Evolutionary conservation across 2,797 vertebrate species (phyloP).

Genomic region (Cirrhinus molitorella): DNA sequence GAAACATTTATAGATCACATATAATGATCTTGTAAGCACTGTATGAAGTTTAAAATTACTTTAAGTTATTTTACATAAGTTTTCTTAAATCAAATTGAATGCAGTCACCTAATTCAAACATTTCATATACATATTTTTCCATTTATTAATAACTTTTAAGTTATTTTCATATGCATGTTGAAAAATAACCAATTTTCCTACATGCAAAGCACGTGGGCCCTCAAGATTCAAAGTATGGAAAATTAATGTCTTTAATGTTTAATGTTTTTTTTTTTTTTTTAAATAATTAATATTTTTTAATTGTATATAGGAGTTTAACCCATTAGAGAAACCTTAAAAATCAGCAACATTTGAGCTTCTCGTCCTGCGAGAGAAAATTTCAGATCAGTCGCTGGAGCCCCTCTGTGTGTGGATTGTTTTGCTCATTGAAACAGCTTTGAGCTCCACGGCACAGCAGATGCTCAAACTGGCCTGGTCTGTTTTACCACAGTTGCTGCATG

Average conservation of each 20-base stretch:
- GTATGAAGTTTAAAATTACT: background rate
- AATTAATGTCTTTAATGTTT: too few species aligned
- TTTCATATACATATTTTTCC: background rate
- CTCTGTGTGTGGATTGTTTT: constrained; percentile 7
- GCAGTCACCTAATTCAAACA: background rate
- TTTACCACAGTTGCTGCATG: constrained; percentile 63
- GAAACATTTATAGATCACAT: background rate
- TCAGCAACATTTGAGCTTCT: background rate
- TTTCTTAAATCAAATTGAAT: background rate
- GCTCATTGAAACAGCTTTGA: constrained; percentile 25
- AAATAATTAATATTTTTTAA: background rate
- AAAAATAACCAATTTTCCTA: background rate
- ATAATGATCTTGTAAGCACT: background rate
- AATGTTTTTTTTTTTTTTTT: too few species aligned
- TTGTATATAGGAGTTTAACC: background rate
- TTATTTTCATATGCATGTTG: too few species aligned
- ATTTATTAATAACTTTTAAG: background rate
- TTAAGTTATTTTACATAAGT: background rate
- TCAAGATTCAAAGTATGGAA: background rate
- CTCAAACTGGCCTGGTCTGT: constrained; percentile 55
- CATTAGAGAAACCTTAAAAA: background rate
- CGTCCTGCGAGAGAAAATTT: background rate
- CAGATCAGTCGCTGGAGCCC: background rate
- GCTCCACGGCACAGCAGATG: constrained; percentile 50
- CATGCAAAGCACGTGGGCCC: background rate